phyloP scores from a whole-genome alignment of 2,113 vertebrate species.

The Campylomormyrus numenius region DNA sequence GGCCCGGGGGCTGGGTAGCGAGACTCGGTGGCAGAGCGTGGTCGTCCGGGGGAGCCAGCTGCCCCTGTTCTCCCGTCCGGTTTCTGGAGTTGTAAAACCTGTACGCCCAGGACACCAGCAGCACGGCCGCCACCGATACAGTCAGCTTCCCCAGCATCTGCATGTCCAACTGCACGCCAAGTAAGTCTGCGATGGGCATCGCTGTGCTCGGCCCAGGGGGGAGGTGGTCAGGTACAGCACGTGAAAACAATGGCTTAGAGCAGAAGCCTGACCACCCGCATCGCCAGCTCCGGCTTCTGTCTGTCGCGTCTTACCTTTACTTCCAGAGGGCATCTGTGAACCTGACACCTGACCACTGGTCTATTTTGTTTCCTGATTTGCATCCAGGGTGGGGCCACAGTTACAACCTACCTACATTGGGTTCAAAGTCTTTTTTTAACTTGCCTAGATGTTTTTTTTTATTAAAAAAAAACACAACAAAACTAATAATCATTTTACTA shows the following conservation, averaged over 20 bases:
- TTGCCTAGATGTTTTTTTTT: not conserved
- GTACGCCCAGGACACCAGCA: conserved; percentile 71
- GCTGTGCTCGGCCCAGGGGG: conserved; percentile 10
- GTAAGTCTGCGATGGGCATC: conserved; percentile 58
- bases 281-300: not conserved
- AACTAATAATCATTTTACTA: not conserved
- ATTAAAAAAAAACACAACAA: not conserved
- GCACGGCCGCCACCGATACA: conserved; percentile 64
- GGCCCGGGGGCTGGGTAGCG: conserved; percentile 20
- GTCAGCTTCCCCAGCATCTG: conserved; percentile 71
- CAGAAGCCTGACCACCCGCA: not conserved
- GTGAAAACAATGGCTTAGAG: conserved; percentile 10
- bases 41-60: not conserved
- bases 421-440: not conserved
- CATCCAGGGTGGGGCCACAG: conserved; percentile 55
- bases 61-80: not conserved
- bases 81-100: conserved; percentile 68
- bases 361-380: conserved; percentile 49
- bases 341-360: conserved; percentile 46
- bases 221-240: conserved; percentile 33
- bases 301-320: conserved; percentile 38
- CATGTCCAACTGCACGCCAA: conserved; percentile 71
- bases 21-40: conserved; percentile 17
- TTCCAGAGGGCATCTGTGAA: conserved; percentile 43
- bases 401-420: conserved; percentile 44